These are phyloP conservation scores for Vimba vimba DNA, from an alignment of 2,113 vertebrate genomes.

Conservation along the genomic window DNA sequence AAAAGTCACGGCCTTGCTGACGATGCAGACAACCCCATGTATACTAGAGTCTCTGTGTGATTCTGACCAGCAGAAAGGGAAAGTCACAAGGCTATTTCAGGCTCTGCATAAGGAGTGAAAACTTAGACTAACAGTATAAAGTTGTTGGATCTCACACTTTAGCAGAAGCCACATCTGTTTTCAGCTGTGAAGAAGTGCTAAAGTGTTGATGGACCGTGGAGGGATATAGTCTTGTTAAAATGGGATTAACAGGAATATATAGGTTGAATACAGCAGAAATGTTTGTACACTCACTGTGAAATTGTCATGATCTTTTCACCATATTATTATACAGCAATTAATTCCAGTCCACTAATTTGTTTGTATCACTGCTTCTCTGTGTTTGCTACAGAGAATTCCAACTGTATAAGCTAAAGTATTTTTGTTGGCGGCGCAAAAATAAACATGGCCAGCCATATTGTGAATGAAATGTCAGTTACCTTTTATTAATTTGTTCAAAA, in stretches of 20 bases:
- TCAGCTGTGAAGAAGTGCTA: slow-evolving; percentile 40
- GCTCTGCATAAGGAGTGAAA: background rate
- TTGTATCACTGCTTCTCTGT: slow-evolving; percentile 9
- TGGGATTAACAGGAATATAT: slow-evolving; percentile 43
- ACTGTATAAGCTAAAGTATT: background rate
- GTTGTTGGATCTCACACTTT: slow-evolving; percentile 25
- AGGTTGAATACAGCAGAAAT: background rate
- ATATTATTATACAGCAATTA: slow-evolving; percentile 21
- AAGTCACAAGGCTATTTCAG: slow-evolving; percentile 5
- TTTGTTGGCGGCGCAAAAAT: background rate
- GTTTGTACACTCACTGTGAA: slow-evolving; percentile 15
- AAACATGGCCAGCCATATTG: background rate
- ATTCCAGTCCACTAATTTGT: slow-evolving; percentile 7
- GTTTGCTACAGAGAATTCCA: slow-evolving; percentile 6
- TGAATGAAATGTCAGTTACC: background rate
- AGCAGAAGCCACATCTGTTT: slow-evolving; percentile 22
- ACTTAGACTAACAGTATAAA: slow-evolving; percentile 29
- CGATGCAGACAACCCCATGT: slow-evolving; percentile 55
- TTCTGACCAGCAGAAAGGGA: slow-evolving; percentile 7
- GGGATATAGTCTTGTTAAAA: slow-evolving; percentile 21
- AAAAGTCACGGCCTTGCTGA: slow-evolving; percentile 66
- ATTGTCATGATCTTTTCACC: slow-evolving; percentile 7
- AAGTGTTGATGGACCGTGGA: slow-evolving; percentile 34
- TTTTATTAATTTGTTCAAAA: background rate
- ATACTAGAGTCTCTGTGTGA: slow-evolving; percentile 64